Evolutionary conservation across 2,113 vertebrate species (phyloP).

Genomic region (Rissa tridactyla): DNA sequence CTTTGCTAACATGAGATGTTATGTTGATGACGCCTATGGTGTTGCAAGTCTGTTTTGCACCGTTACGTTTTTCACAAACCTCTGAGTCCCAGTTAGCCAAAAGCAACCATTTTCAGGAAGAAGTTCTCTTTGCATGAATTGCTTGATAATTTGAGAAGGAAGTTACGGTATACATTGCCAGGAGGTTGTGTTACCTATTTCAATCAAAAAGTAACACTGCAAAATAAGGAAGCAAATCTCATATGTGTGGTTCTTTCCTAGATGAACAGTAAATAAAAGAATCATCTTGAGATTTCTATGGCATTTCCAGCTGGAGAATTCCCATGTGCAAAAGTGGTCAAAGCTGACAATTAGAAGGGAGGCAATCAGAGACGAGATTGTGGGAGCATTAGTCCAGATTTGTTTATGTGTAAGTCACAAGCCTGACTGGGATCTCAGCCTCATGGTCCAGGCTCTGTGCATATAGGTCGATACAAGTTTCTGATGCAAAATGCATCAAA

Average conservation of each 20-base stretch:
- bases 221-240: background rate
- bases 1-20: background rate
- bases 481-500: background rate
- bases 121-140: background rate
- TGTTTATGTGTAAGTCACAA: background rate
- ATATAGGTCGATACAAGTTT: background rate
- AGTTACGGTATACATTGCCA: rapidly evolving
- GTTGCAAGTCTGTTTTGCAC: background rate
- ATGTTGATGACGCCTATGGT: background rate
- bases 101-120: background rate
- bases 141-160: background rate
- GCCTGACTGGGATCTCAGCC: background rate
- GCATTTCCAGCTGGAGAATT: background rate
- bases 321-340: background rate
- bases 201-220: background rate
- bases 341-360: background rate
- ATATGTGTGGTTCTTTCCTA: background rate
- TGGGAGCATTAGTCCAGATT: background rate
- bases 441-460: background rate
- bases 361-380: background rate
- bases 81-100: background rate
- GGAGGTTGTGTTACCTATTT: background rate
- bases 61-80: background rate
- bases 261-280: background rate
- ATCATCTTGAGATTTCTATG: background rate